Evolutionary conservation across 23 tunicate genomes (phyloP).

Genomic region (Corella eumyota): DNA sequence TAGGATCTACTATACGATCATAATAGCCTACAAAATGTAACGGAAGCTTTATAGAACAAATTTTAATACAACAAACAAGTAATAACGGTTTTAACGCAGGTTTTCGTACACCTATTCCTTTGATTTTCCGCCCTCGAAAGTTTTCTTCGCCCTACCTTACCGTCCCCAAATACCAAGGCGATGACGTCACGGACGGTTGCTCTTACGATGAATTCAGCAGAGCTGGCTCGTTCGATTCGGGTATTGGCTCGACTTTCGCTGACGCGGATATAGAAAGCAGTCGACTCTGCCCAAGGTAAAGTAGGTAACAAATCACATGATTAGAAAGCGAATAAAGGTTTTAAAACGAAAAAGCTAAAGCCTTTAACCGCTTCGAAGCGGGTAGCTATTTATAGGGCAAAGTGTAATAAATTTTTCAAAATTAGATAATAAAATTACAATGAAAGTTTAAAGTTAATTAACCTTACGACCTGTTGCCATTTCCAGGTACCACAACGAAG

Average conservation of each 20-base stretch:
- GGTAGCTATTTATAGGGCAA: too few species aligned
- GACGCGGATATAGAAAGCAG: conserved; percentile 9
- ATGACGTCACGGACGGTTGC: conserved; percentile 10
- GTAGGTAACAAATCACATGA: not conserved
- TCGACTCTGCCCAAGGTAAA: conserved; percentile 40
- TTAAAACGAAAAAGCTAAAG: too few species aligned
- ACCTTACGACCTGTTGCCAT: too few species aligned
- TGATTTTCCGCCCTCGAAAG: conserved; percentile 58
- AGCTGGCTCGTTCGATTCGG: conserved; percentile 21
- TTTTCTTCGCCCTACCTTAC: conserved; percentile 43
- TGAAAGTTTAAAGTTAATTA: too few species aligned
- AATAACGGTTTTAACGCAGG: too few species aligned
- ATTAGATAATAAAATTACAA: not conserved
- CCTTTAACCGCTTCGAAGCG: too few species aligned
- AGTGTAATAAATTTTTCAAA: not conserved
- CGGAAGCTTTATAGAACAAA: too few species aligned
- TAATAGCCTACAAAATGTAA: too few species aligned
- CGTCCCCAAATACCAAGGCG: conserved; percentile 3
- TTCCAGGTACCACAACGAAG: conserved; percentile 48
- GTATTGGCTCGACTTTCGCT: conserved; percentile 21
- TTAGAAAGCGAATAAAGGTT: too few species aligned
- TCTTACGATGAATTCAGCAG: conserved; percentile 6
- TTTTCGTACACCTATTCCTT: too few species aligned
- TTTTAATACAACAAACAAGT: too few species aligned
- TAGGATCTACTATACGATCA: too few species aligned